These are phyloP conservation scores for Pseudochirops corinnae DNA, from an alignment of 2,797 vertebrate species.

Conservation along the genomic window DNA sequence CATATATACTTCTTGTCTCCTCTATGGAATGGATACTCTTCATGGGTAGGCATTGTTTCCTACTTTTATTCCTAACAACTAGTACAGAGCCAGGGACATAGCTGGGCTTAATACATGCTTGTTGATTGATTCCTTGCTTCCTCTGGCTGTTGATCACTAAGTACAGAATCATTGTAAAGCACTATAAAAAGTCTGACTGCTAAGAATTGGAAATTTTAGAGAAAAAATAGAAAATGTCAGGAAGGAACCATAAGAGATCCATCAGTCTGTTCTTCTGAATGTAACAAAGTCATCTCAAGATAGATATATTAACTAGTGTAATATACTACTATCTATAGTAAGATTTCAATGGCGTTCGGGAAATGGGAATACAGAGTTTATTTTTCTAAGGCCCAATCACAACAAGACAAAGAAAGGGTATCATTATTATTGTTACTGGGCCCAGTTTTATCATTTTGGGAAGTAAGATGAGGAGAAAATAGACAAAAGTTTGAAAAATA, in stretches of 20 bases:
- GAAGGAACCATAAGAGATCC: not conserved
- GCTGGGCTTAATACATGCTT: not conserved
- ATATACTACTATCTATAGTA: not conserved
- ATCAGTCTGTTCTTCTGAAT: not conserved
- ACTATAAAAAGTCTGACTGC: not conserved
- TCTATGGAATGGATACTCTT: not conserved
- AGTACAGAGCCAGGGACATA: not conserved
- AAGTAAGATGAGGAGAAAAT: not conserved
- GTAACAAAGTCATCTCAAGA: not conserved
- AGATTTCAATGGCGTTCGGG: conserved; percentile 10
- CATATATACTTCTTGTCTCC: not conserved
- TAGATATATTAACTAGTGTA: accelerated
- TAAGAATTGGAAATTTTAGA: not conserved
- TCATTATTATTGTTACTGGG: not conserved
- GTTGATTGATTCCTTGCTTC: not conserved
- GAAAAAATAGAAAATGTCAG: not conserved
- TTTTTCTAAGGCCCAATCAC: not conserved
- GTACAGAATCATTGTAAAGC: not conserved
- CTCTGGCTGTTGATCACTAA: not conserved
- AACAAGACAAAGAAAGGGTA: not conserved
- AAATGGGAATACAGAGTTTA: not conserved
- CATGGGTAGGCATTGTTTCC: not conserved
- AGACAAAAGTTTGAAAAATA: conserved; percentile 22
- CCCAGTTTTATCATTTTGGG: accelerated
- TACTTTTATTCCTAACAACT: not conserved